These are phyloP conservation scores for Campopleginae sp. DNA, from an alignment of 2,888 invertebrate genomes.

Conservation along the genomic window DNA sequence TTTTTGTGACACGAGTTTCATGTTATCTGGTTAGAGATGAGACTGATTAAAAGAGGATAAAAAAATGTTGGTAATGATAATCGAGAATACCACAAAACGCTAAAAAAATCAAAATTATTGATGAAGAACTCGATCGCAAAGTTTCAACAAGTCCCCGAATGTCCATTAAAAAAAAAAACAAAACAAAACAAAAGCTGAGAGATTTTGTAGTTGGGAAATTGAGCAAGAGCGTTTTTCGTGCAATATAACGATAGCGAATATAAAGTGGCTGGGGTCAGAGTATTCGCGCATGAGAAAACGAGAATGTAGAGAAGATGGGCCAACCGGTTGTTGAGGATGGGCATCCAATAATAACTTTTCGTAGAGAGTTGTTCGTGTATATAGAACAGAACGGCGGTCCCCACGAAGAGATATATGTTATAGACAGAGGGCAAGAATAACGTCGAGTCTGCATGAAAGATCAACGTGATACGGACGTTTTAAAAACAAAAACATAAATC, in stretches of 20 bases:
- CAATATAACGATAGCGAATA: not conserved
- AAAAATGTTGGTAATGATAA: not conserved
- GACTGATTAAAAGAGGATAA: not conserved
- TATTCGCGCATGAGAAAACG: slow-evolving; percentile 47
- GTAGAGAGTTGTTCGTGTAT: slow-evolving; percentile 2
- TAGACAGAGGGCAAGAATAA: not conserved
- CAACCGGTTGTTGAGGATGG: slow-evolving; percentile 41
- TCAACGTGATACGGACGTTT: not conserved
- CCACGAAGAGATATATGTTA: slow-evolving; percentile 41
- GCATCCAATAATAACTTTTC: slow-evolving; percentile 60
- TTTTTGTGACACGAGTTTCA: not conserved
- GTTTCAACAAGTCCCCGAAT: not conserved
- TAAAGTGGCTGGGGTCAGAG: not conserved
- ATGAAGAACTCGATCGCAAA: not conserved
- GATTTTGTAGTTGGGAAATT: not conserved
- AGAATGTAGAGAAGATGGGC: slow-evolving; percentile 32
- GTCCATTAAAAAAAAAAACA: not conserved
- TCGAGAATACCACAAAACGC: not conserved
- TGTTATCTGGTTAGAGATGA: not conserved
- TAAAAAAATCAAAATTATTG: not conserved
- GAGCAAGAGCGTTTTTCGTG: not conserved
- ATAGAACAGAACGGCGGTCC: slow-evolving; percentile 7
- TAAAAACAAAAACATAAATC: slow-evolving; percentile 19
- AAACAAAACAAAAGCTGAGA: not conserved
- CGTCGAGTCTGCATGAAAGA: slow-evolving; percentile 16